Evolutionary conservation across 2,888 invertebrate species (phyloP), one percentile per base, ranked within the genome.

Genomic region (Brenthis ino): DNA sequence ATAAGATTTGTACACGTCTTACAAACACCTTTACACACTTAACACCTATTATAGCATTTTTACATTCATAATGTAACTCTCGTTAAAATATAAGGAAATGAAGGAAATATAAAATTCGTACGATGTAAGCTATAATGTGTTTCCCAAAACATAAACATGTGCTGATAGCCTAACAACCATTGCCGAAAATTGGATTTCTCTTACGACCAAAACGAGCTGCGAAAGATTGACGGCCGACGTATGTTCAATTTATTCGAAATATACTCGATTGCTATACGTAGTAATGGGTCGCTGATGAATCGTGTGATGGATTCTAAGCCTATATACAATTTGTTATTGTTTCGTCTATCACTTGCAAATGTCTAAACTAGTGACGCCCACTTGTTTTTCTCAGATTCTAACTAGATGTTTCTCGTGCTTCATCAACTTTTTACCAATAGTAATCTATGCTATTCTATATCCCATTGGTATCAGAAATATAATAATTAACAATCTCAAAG

Each of bases 151-250:
- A 50, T 50, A 60, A 60, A 60, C 50, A 28, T 60, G 16, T 50
- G 48, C 6, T 28, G n/a, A 60, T 50, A 60, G 60, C 16, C 28
- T 50, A 48, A 60, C 58, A 60, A 60, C 48, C 50, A 12, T 60
- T 60, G 60, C 50, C 60, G 50, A 60, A 60, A 60, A 60, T 60
- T 60, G 60, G 60, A 33, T 50, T 60, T 28, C 60, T 50, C 60
- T 60, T 60, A 50, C 60, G 16, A 50, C n/a, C 50, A 50, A 2
- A 60, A 60, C 28, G 28, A 60, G 50, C 50, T n/a, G 60, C 5
- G 60, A 60, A 50, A 60, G 60, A 60, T 60, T 28, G 50, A 50
- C 60, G 50, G 60, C 60, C 28, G 50, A 28, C 60, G 48, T 28
- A 8, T 33, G 33, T 28, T 28, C 50, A 50, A 60, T 60, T 50